These are phyloP conservation scores for Fregetta grallaria DNA, from an alignment of 2,113 vertebrate genomes.

Conservation along the genomic window DNA sequence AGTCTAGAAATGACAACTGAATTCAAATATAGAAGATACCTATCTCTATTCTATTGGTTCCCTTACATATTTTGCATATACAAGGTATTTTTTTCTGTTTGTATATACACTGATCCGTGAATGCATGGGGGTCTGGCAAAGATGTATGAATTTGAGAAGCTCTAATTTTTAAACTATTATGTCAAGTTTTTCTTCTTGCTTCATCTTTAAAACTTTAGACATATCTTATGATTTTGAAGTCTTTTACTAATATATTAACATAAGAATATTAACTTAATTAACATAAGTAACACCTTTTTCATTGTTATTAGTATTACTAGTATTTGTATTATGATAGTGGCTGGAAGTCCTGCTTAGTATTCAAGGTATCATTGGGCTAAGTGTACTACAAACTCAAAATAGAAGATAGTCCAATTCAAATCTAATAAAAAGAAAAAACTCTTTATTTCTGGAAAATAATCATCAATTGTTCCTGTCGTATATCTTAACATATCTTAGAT, in stretches of 20 bases:
- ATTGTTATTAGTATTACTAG: background rate
- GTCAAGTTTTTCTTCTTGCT: background rate
- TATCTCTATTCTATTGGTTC: background rate
- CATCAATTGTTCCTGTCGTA: background rate
- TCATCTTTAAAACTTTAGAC: background rate
- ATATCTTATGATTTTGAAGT: background rate
- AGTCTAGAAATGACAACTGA: background rate
- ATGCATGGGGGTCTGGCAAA: background rate
- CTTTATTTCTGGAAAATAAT: background rate
- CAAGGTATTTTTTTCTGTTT: background rate
- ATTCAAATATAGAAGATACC: background rate
- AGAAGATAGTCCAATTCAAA: background rate
- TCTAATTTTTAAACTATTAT: background rate
- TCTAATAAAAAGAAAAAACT: background rate
- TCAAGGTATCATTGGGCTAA: background rate
- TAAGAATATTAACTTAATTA: background rate
- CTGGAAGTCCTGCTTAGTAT: background rate
- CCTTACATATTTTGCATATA: background rate
- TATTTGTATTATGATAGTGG: background rate
- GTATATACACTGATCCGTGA: background rate
- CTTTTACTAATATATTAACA: background rate
- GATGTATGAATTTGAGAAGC: background rate
- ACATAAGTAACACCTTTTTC: background rate
- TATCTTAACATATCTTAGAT: background rate
- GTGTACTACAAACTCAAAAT: background rate